These are phyloP conservation scores for Antheraea assamensis DNA, from an alignment of 2,888 invertebrate species.

Conservation along the genomic window DNA sequence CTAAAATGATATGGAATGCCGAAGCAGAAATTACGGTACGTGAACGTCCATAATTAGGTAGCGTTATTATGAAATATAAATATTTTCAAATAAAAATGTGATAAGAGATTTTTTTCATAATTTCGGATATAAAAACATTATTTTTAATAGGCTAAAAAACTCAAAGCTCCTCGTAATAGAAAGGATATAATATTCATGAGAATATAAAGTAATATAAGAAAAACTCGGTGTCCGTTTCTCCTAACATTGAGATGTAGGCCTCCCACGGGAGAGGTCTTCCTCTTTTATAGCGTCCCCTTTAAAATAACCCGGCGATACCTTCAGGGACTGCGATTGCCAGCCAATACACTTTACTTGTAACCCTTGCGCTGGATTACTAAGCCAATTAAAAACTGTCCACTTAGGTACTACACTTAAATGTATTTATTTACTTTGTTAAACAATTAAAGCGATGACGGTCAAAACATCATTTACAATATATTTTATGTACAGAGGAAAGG, in stretches of 20 bases:
- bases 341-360: constrained; percentile 10
- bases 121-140: neutral
- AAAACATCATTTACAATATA: too few species aligned
- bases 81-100: neutral
- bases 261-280: constrained; percentile 42
- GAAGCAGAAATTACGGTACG: too few species aligned
- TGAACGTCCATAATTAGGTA: too few species aligned
- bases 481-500: too few species aligned
- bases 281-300: constrained; percentile 48
- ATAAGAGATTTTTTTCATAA: neutral
- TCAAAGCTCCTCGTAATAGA: neutral
- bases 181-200: neutral
- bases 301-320: constrained; percentile 47
- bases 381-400: constrained; percentile 3
- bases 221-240: constrained; percentile 21
- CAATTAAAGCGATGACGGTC: neutral
- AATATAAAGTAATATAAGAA: neutral
- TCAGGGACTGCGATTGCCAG: constrained; percentile 27
- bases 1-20: too few species aligned
- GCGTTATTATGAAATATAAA: neutral
- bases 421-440: neutral
- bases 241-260: constrained; percentile 27
- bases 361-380: neutral
- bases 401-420: neutral
- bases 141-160: neutral